These are phyloP conservation scores for Champsocephalus gunnari DNA, from an alignment of 2,797 vertebrate species.

Conservation along the genomic window DNA sequence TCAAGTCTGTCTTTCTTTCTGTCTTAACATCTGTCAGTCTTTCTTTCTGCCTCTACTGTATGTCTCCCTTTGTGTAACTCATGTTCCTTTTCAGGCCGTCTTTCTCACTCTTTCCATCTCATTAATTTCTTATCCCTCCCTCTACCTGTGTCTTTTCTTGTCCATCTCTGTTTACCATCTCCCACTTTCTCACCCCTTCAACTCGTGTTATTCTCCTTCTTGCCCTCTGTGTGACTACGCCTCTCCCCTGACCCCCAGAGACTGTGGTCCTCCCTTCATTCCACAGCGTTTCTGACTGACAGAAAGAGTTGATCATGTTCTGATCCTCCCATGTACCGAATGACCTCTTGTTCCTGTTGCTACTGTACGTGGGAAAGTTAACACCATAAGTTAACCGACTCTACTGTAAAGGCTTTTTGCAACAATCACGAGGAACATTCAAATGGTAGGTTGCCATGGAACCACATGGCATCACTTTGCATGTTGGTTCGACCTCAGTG, in stretches of 20 bases:
- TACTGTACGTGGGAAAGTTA: constrained; percentile 55
- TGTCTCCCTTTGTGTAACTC: neutral
- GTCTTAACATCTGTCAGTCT: neutral
- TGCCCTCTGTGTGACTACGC: neutral
- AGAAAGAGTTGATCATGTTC: constrained; percentile 52
- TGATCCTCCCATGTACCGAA: constrained; percentile 38
- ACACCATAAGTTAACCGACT: constrained; percentile 33
- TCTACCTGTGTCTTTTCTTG: constrained; percentile 5
- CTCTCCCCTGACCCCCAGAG: neutral
- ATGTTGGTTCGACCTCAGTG: too few species aligned
- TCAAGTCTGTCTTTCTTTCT: constrained; percentile 7
- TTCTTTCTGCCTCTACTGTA: neutral
- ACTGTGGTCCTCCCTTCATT: constrained; percentile 56
- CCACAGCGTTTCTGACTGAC: constrained; percentile 53
- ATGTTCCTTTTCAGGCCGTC: neutral
- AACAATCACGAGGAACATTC: neutral
- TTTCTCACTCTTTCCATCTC: constrained; percentile 1
- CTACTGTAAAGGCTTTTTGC: constrained; percentile 2
- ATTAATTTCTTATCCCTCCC: neutral
- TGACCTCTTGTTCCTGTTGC: constrained; percentile 36
- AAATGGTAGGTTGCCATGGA: neutral
- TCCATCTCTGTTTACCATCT: constrained; percentile 29
- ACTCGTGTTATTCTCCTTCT: constrained; percentile 3
- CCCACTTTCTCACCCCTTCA: constrained; percentile 14
- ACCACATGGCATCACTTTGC: too few species aligned